A percentile compares a stretch with the other conserved stretches of the same genome.
These are phyloP conservation scores for Pholis gunnellus DNA, from an alignment of 2,113 vertebrate species.

Conservation along the genomic window DNA sequence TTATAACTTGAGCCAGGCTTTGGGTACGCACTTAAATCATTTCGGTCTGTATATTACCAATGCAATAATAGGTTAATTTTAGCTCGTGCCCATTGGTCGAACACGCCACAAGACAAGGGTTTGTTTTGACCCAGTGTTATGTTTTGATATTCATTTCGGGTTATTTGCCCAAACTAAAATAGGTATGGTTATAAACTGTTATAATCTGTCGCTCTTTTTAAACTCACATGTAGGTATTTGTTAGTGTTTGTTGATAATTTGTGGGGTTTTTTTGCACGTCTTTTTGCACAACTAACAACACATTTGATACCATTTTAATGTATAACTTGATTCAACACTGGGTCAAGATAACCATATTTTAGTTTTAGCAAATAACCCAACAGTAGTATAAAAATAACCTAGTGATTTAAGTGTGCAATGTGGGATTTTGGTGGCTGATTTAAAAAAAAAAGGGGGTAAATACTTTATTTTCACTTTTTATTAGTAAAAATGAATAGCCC, in stretches of 20 bases:
- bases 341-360: neutral
- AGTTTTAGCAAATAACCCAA: neutral
- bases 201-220: neutral
- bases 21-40: neutral
- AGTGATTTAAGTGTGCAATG: neutral
- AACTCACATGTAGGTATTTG: neutral
- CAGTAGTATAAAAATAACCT: neutral
- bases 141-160: neutral
- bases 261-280: neutral
- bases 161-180: neutral
- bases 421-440: neutral
- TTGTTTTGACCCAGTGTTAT: neutral
- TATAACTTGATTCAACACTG: neutral
- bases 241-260: neutral
- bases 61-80: neutral
- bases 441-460: neutral
- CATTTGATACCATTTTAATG: neutral
- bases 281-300: neutral
- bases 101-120: neutral
- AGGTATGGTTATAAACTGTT: neutral
- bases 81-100: neutral
- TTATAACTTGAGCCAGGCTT: neutral
- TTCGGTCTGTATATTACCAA: neutral
- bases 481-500: neutral
- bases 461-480: slow-evolving; percentile 5